Conservation (phyloP, 2,888 invertebrate genomes). For the Macrostomum cliftonense region DNA sequence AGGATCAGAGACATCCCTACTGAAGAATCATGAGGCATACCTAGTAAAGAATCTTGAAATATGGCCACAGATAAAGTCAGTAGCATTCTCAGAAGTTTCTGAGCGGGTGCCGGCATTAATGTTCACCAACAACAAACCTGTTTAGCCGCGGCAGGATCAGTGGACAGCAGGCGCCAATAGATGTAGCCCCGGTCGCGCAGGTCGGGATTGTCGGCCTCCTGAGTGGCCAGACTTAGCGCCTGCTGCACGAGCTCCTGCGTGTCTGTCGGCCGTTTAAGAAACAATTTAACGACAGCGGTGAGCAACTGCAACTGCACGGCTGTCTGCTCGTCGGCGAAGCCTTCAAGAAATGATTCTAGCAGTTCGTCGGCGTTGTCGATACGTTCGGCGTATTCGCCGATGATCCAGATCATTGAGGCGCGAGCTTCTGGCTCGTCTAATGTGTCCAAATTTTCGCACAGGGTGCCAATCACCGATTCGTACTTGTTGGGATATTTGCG, state of each 20-base stretch:
- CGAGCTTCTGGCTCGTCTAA: slow-evolving; percentile 94
- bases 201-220: slow-evolving; percentile 87
- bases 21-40: no score
- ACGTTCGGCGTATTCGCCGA: slow-evolving; percentile 91
- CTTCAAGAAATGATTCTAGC: slow-evolving; percentile 88
- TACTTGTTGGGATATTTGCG: slow-evolving; percentile 91
- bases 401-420: slow-evolving; percentile 78
- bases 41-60: no score
- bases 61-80: no score
- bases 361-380: slow-evolving; percentile 98
- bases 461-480: slow-evolving; percentile 93
- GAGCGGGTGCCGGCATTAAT: no score
- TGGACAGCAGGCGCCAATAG: slow-evolving; percentile 92
- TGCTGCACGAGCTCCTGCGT: slow-evolving; percentile 79
- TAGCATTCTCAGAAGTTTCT: no score
- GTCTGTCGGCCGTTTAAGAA: slow-evolving; percentile 65
- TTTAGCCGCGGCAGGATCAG: slow-evolving; percentile 96
- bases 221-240: slow-evolving; percentile 43
- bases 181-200: slow-evolving; percentile 92
- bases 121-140: no score
- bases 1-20: no score
- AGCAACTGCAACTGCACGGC: slow-evolving; percentile 79
- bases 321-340: slow-evolving; percentile 84
- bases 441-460: slow-evolving; percentile 95
- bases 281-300: slow-evolving; percentile 92